Conservation (phyloP, 2,113 vertebrate genomes). For the Isichthys henryi region DNA sequence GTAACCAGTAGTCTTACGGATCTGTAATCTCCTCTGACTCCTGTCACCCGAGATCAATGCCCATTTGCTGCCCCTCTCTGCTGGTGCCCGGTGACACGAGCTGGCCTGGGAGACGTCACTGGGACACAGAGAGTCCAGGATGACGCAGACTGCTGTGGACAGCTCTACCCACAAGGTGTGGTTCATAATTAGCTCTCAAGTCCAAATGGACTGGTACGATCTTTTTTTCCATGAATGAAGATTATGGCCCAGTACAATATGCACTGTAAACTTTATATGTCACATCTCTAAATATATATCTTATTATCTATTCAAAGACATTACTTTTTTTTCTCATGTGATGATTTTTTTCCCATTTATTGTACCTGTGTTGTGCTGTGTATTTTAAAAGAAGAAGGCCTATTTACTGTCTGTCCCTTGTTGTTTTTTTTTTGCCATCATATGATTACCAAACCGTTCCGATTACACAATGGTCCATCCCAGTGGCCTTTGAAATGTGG, state of each 20-base stretch:
- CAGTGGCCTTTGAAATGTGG: background rate
- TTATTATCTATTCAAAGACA: background rate
- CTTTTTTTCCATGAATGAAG: background rate
- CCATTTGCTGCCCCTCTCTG: background rate
- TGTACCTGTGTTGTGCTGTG: no score
- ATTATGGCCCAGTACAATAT: background rate
- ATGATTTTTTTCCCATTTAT: background rate
- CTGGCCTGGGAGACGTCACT: background rate
- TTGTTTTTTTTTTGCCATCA: background rate
- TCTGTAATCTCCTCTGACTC: background rate
- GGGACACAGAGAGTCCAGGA: background rate
- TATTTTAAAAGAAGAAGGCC: background rate
- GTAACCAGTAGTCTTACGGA: background rate
- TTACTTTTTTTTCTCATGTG: background rate
- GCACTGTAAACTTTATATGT: background rate
- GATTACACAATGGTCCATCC: background rate
- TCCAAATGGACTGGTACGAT: background rate
- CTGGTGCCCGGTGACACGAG: background rate
- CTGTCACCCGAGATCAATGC: background rate
- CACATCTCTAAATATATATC: background rate
- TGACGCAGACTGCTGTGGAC: background rate
- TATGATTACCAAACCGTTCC: background rate
- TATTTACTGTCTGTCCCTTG: background rate
- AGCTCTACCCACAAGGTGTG: background rate
- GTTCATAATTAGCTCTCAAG: background rate